Conservation (phyloP, 37 sponge, comb jelly and placozoan genomes). For the Ianthella basta region DNA sequence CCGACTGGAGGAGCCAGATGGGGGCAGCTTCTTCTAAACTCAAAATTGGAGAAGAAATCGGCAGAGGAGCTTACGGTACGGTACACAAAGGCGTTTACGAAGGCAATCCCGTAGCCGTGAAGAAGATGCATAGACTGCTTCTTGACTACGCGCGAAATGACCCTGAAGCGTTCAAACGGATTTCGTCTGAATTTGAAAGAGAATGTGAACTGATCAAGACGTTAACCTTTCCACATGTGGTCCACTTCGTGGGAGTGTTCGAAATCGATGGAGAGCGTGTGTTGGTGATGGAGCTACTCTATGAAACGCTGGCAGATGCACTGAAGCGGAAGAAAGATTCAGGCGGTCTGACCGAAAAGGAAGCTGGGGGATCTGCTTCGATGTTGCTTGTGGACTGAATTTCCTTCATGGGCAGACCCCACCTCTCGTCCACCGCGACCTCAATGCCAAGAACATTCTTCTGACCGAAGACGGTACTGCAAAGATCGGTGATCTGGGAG, state of each 20-base stretch:
- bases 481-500: slow-evolving; percentile 19
- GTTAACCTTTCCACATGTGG: neutral
- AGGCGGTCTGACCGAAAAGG: neutral
- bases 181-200: neutral
- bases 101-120: too few species aligned
- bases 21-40: too few species aligned
- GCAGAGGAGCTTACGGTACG: too few species aligned
- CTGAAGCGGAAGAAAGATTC: neutral
- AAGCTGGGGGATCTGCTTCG: neutral
- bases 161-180: too few species aligned
- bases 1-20: too few species aligned
- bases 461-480: neutral
- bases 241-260: slow-evolving; percentile 9
- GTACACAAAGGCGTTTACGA: too few species aligned
- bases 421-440: slow-evolving; percentile 19
- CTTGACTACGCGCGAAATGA: too few species aligned
- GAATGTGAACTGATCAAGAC: neutral
- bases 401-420: neutral
- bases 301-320: neutral
- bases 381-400: neutral
- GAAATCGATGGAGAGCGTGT: neutral
- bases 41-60: too few species aligned
- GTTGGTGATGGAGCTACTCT: slow-evolving; percentile 13
- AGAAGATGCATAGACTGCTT: too few species aligned
- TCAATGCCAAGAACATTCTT: slow-evolving; percentile 9